These are phyloP conservation scores for Autographa pulchrina DNA, from an alignment of 2,888 invertebrate species.

Conservation along the genomic window DNA sequence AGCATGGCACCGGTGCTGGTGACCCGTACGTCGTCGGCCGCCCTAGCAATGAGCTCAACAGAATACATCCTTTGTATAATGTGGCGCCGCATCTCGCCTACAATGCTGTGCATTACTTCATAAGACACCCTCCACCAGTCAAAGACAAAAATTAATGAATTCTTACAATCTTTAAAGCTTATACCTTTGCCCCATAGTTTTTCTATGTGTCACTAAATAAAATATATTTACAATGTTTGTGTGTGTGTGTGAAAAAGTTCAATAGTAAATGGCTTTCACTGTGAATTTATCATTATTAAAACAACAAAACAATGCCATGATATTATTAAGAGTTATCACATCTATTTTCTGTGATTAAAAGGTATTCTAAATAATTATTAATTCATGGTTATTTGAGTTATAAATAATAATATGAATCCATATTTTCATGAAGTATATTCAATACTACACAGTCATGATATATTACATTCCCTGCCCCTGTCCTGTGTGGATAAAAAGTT, in stretches of 20 bases:
- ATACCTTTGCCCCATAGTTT: slow-evolving; percentile 21
- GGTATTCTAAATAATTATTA: neutral
- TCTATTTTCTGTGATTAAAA: neutral
- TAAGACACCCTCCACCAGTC: slow-evolving; percentile 83
- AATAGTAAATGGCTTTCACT: slow-evolving; percentile 1
- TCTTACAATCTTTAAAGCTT: slow-evolving; percentile 10
- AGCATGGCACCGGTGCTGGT: slow-evolving; percentile 90
- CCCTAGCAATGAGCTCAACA: slow-evolving; percentile 92
- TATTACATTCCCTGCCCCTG: slow-evolving; percentile 1
- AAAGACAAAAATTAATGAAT: slow-evolving; percentile 78
- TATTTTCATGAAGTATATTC: neutral
- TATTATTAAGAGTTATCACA: slow-evolving; percentile 3
- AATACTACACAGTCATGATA: too few species aligned
- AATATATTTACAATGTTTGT: neutral
- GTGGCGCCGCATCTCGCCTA: slow-evolving; percentile 91
- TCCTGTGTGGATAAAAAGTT: neutral
- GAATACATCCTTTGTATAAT: slow-evolving; percentile 95
- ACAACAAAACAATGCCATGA: neutral
- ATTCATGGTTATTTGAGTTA: neutral
- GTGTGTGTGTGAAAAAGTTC: neutral
- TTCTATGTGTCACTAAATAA: slow-evolving; percentile 8
- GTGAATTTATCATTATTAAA: neutral
- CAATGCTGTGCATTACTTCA: slow-evolving; percentile 86
- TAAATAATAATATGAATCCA: neutral
- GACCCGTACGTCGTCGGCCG: slow-evolving; percentile 91